Base-by-base conservation (phyloP, 2,888 invertebrate species). In the Drosophila yooni region DNA sequence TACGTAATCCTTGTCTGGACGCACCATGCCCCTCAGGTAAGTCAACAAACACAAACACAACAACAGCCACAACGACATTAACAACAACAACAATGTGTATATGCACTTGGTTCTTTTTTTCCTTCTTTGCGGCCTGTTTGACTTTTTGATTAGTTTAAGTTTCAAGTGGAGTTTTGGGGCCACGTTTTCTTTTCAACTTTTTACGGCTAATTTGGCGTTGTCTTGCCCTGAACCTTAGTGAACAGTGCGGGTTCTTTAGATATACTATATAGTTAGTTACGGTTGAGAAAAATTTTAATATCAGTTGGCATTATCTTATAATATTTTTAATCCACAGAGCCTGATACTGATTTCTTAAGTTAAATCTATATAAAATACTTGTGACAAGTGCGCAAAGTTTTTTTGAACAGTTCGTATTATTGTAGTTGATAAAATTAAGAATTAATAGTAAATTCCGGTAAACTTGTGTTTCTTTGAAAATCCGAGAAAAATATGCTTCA, bases 21-120 rank as follows among this genome's bases (percentile, higher is more conserved):
- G 94, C 94, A 79, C 96, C 97, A 0, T 99, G 99, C 91, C 96
- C 95, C 91, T 94, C 95, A 89, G 96, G 95, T 95, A 94, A 91
- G 92, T 88, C 67, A 80, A 79, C 59, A 61, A 36, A 46, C 61
- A 62, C 33, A 70, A 62, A 62, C 40, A 67, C 53, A 66, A 36
- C 46, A 27, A 50, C 27, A 50, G 50, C 18, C 50, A 36, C 58
- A 70, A 54, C 63, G 33, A 65, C 63, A 46, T 25, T 25, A 65
- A 38, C 48, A 50, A 56, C 43, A 61, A 60, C 67, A 60, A 18
- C 38, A 48, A 40, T 66, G 31, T 63, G 50, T 64, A 50, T 60
- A 50, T 62, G 51, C 33, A 33, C 52, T 70, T 62, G 54, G 21
- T 51, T 68, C 53, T 56, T 36, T 77, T 73, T 51, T 29, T n/a